Conservation (phyloP, 2,888 invertebrate species). For the Dascillus cervinus region DNA sequence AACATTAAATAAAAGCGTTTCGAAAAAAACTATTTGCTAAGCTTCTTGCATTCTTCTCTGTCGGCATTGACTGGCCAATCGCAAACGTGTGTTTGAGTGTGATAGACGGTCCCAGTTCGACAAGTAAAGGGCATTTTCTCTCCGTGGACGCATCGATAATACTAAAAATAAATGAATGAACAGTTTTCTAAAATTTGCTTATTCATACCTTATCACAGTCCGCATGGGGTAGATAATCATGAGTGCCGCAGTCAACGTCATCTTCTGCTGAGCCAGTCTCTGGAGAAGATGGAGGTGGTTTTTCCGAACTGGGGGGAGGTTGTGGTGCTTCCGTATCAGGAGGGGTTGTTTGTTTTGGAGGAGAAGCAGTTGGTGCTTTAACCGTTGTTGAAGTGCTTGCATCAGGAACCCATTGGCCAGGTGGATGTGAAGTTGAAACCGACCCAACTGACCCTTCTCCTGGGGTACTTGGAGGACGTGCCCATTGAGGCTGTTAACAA, state of each 20-base stretch:
- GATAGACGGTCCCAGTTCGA: conserved; percentile 67
- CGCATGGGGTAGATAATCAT: conserved; percentile 51
- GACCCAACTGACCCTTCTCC: conserved; percentile 28
- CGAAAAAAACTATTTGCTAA: too few relatives aligned
- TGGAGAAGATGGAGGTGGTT: conserved; percentile 25
- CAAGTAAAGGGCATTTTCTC: conserved; percentile 66
- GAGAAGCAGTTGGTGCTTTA: conserved; percentile 19
- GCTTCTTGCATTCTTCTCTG: conserved; percentile 51
- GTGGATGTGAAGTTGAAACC: conserved; percentile 24
- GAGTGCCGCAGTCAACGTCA: conserved; percentile 44
- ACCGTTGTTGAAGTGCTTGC: conserved; percentile 11
- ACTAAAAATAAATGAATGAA: conserved; percentile 48
- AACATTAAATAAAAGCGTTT: too few relatives aligned
- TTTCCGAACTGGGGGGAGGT: conserved; percentile 23
- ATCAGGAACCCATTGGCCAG: conserved; percentile 28
- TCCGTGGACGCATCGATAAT: conserved; percentile 79
- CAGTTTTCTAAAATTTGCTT: neutral
- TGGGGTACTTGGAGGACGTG: conserved; percentile 66
- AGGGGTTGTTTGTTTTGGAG: conserved; percentile 15
- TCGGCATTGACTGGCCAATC: conserved; percentile 74
- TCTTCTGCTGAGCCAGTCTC: conserved; percentile 13
- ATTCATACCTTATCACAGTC: conserved; percentile 49
- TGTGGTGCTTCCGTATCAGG: conserved; percentile 7
- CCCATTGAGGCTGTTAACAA: conserved; percentile 67
- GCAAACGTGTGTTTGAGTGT: conserved; percentile 61